phyloP scores from a whole-genome alignment of 2,888 invertebrate species.

The Hydraecia micacea region DNA sequence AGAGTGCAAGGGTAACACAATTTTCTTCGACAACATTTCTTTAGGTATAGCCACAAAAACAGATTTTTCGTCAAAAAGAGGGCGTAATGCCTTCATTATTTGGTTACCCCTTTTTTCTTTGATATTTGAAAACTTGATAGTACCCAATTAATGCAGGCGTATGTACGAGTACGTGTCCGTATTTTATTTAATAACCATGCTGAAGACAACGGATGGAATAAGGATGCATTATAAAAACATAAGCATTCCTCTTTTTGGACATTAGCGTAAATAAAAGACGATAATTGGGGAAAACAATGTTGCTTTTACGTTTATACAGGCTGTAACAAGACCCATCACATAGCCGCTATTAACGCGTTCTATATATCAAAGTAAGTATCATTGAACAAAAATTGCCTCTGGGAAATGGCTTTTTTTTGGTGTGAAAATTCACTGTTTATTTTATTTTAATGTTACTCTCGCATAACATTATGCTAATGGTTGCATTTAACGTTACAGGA shows the following conservation, averaged over 20 bases:
- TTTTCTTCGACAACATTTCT: neutral
- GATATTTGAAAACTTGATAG: neutral
- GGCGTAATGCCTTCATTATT: neutral
- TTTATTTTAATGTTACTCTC: neutral
- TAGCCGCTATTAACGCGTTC: neutral
- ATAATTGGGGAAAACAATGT: neutral
- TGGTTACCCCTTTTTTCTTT: neutral
- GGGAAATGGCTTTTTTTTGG: neutral
- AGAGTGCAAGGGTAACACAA: neutral
- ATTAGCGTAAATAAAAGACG: too few relatives aligned
- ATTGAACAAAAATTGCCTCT: neutral
- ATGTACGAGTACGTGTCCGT: neutral
- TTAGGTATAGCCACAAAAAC: neutral
- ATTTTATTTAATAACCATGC: neutral
- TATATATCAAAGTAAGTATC: constrained; percentile 3
- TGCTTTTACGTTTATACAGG: neutral
- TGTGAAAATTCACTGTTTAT: neutral
- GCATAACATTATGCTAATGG: neutral
- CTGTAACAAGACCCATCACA: neutral
- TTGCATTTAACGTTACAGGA: neutral
- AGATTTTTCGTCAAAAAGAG: neutral
- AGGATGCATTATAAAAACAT: neutral
- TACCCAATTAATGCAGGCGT: neutral
- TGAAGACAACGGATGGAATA: neutral
- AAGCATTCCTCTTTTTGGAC: neutral